Evolutionary conservation across 2,888 invertebrate species (phyloP).

Genomic region (Octodonta nipae): DNA sequence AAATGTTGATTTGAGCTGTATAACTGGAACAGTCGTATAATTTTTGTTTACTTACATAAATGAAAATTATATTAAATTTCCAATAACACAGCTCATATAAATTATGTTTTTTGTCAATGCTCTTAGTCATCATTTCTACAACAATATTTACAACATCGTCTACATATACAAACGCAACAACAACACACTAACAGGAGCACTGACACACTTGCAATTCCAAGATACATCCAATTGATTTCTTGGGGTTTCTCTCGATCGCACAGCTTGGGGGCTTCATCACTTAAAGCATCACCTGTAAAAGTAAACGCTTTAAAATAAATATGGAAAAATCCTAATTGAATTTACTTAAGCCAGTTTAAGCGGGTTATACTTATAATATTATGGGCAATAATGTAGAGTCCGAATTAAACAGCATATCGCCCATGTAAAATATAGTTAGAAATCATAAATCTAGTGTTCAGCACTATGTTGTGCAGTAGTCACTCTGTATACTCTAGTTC

Average conservation of each 20-base stretch:
- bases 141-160: conserved; percentile 32
- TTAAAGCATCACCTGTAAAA: conserved; percentile 30
- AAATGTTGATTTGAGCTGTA: no score
- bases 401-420: not conserved
- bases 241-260: conserved; percentile 37
- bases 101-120: no score
- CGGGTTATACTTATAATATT: not conserved
- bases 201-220: conserved; percentile 26
- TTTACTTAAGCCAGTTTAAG: not conserved
- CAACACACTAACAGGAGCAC: conserved; percentile 29
- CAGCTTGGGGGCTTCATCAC: conserved; percentile 66
- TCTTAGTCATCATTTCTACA: conserved; percentile 23
- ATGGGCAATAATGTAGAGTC: not conserved
- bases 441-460: no score
- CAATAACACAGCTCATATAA: no score
- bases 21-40: no score
- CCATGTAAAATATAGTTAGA: not conserved
- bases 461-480: no score
- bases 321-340: not conserved
- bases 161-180: conserved; percentile 31
- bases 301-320: no score
- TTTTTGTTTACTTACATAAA: no score
- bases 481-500: no score
- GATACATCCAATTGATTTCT: conserved; percentile 32
- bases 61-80: no score